A percentile compares a stretch with the other conserved stretches of the same genome.
Evolutionary conservation across 2,797 vertebrate genomes (phyloP).

Genomic region (Phoebastria nigripes): DNA sequence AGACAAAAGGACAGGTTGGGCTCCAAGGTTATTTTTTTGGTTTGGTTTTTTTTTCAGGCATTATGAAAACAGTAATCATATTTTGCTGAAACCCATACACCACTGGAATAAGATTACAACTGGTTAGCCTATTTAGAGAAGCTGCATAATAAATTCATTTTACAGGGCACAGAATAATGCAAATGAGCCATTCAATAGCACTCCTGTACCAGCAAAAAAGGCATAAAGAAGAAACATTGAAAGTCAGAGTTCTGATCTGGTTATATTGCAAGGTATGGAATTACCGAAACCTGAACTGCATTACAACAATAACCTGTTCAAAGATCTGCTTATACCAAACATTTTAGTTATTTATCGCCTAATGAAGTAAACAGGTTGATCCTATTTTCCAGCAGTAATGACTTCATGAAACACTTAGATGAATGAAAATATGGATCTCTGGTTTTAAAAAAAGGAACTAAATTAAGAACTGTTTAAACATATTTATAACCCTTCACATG

Average conservation of each 20-base stretch:
- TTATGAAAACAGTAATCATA: constrained; percentile 10
- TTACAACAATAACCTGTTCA: background rate
- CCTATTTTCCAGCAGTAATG: background rate
- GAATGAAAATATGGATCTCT: background rate
- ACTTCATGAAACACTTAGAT: background rate
- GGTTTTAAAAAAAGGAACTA: background rate
- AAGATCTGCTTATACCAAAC: background rate
- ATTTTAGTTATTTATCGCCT: constrained; percentile 39
- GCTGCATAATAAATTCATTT: constrained; percentile 57
- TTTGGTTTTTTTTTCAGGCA: background rate
- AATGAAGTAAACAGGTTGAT: constrained; percentile 19
- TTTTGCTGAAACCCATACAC: constrained; percentile 25
- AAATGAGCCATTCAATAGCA: constrained; percentile 48
- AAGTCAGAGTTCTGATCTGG: background rate
- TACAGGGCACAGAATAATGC: constrained; percentile 50
- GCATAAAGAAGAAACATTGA: constrained; percentile 58
- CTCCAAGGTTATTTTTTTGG: background rate
- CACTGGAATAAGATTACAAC: constrained; percentile 34
- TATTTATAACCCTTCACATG: background rate
- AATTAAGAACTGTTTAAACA: background rate
- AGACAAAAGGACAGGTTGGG: background rate
- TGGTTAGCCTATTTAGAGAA: constrained; percentile 49
- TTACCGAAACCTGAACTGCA: background rate
- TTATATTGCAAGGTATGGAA: background rate
- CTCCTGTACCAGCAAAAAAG: background rate